Base-by-base conservation (phyloP, 2,113 vertebrate genomes). In the Naja naja region DNA sequence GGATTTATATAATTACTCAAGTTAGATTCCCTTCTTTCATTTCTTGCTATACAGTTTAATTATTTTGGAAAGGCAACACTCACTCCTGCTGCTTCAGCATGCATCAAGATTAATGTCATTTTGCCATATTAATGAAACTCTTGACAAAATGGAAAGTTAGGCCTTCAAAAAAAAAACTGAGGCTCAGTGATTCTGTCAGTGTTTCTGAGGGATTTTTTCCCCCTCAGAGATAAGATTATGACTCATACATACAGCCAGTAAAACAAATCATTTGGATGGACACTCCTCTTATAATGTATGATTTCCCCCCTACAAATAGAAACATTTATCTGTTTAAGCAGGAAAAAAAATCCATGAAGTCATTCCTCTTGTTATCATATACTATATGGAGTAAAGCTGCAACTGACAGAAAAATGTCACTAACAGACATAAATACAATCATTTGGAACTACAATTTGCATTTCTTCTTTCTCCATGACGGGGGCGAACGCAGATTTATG, bases 61-160 rank as follows among this genome's bases (percentile, higher is more conserved):
- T 16, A 43, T 92, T 60, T 39, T 25, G 27, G 86, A 92, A 89
- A 69, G 34, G 60, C 49, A 92, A 23, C 45, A n/a, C 12, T 39
- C 53, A 86, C 45, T 58, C 2, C 60, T 91, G 39, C 81, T 85
- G 16, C 4, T 89, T 93, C 90, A 69, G 23, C 64, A 54, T 49
- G 90, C 92, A 49, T 43, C 64, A 39, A 23, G 53, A 47, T 92
- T 89, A 58, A 94, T 94, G 94, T 53, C 74, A 92, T 74, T 81
- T 69, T 89, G 30, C 34, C 54, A 85, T 30, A 85, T 91, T 87
- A 58, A 91, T 86, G 8, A 89, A 45, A 54, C 11, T 49, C 86
- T 60, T 69, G 56, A 39, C 56, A 60, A 16, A 88, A 69, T 30
- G n/a, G 43, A 92, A 88, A 74, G 11, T 53, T 11, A 54, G 45